Evolutionary conservation across 2,888 invertebrate genomes (phyloP).

Genomic region (Thymelicus lineola): DNA sequence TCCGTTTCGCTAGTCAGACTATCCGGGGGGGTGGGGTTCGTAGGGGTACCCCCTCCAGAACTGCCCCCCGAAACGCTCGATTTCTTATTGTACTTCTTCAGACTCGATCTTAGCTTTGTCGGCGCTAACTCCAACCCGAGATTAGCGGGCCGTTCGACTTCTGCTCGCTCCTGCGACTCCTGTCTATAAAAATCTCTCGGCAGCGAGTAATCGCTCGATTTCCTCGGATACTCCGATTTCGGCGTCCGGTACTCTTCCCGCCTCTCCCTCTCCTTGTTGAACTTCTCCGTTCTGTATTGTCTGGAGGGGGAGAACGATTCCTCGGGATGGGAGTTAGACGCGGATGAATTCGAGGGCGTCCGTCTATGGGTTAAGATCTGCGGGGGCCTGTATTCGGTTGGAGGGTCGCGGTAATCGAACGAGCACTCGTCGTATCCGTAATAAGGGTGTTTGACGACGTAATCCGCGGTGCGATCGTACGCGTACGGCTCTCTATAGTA

Average conservation of each 20-base stretch:
- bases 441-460: conserved; percentile 74
- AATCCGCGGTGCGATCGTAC: conserved; percentile 76
- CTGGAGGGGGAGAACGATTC: conserved; percentile 72
- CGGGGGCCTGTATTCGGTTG: conserved; percentile 66
- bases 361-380: conserved; percentile 87
- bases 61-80: conserved; percentile 82
- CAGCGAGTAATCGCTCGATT: conserved; percentile 67
- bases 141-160: conserved; percentile 75
- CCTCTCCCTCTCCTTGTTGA: conserved; percentile 53
- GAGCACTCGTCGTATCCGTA: conserved; percentile 75
- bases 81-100: conserved; percentile 88
- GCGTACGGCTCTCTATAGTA: conserved; percentile 67
- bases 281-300: conserved; percentile 59
- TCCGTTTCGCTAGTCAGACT: conserved; percentile 93
- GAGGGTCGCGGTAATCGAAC: conserved; percentile 70
- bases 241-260: conserved; percentile 62
- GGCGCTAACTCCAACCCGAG: conserved; percentile 88
- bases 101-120: conserved; percentile 90
- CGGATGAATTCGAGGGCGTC: conserved; percentile 91
- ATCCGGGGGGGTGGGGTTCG: conserved; percentile 94
- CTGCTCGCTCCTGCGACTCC: conserved; percentile 57
- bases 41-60: conserved; percentile 90
- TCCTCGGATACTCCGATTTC: conserved; percentile 54
- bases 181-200: conserved; percentile 73
- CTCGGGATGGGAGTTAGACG: conserved; percentile 81